Percentiles rank a stretch among this genome's conserved stretches.
Evolutionary conservation across 1,140 invertebrate genomes (phyloP).

Genomic region (Melipona quadrifasciata): DNA sequence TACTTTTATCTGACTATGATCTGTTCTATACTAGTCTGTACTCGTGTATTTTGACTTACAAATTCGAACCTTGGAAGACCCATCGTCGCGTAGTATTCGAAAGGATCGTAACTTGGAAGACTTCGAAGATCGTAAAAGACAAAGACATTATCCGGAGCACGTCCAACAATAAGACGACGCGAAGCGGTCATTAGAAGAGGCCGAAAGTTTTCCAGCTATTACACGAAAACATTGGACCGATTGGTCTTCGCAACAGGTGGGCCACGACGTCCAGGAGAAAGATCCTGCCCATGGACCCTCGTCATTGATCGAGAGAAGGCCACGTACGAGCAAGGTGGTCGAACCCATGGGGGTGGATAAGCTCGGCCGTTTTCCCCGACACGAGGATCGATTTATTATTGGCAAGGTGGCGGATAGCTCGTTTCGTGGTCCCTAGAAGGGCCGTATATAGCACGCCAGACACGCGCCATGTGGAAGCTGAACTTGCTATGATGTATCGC

Average conservation of each 20-base stretch:
- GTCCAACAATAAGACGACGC: slow-evolving; percentile 44
- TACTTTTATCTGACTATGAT: too few relatives aligned
- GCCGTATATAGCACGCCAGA: slow-evolving; percentile 61
- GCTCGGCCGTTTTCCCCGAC: slow-evolving; percentile 57
- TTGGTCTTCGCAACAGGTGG: slow-evolving; percentile 72
- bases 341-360: slow-evolving; percentile 43
- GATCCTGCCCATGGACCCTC: slow-evolving; percentile 30
- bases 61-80: neutral
- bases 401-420: slow-evolving; percentile 69
- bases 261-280: slow-evolving; percentile 41
- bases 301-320: slow-evolving; percentile 31
- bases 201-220: slow-evolving; percentile 53
- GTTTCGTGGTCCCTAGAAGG: slow-evolving; percentile 62
- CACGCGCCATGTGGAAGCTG: slow-evolving; percentile 73
- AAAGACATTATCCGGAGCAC: slow-evolving; percentile 53
- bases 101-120: neutral
- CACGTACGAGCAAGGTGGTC: slow-evolving; percentile 59
- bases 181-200: slow-evolving; percentile 60
- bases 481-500: slow-evolving; percentile 66
- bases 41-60: too few relatives aligned
- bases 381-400: slow-evolving; percentile 75
- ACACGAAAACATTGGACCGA: slow-evolving; percentile 53
- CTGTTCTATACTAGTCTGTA: too few relatives aligned
- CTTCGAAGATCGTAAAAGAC: too few relatives aligned
- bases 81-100: neutral